Conservation (phyloP, 2,888 invertebrate genomes). For the Nymphalis c-album region DNA sequence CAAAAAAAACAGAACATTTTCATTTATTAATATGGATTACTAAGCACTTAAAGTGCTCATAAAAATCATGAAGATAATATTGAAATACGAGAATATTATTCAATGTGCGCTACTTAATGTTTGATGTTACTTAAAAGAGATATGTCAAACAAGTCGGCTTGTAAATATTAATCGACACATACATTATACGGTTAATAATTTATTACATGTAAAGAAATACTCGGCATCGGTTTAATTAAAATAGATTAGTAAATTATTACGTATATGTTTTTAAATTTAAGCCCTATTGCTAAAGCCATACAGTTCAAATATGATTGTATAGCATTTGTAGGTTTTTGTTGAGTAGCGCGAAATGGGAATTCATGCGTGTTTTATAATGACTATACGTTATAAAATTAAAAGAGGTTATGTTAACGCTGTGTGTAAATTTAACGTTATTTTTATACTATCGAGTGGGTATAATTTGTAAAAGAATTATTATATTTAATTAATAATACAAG, state of each 20-base stretch:
- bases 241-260: background rate
- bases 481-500: too few relatives aligned
- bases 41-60: too few relatives aligned
- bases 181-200: background rate
- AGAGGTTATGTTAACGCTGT: constrained; percentile 22
- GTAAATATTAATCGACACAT: background rate
- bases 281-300: background rate
- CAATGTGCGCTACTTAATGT: too few relatives aligned
- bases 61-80: too few relatives aligned
- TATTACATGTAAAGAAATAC: background rate
- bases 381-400: constrained; percentile 25
- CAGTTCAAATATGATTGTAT: background rate
- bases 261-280: background rate
- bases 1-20: too few relatives aligned
- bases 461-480: too few relatives aligned
- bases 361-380: constrained; percentile 23
- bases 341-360: constrained; percentile 23
- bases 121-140: too few relatives aligned
- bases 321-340: constrained; percentile 12
- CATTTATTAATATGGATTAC: too few relatives aligned
- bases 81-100: too few relatives aligned
- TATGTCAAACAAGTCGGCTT: too few relatives aligned
- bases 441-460: background rate
- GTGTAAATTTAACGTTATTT: constrained; percentile 19
- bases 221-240: background rate